phyloP scores from a whole-genome alignment of 2,113 vertebrate genomes.

The Felis catus region F.catus_Fca126_mat1.0 CM031420.1:82766501-82767000 shows the following conservation, averaged over 20 bases:
- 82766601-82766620: accelerated
- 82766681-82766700: neutral
- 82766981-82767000: neutral
- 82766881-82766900: conserved; percentile 62
- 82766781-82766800: neutral
- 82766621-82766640: neutral
- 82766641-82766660: neutral
- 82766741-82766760: neutral
- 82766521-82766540: neutral
- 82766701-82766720: neutral
- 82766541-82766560: neutral
- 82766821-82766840: neutral
- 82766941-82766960: neutral
- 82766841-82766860: neutral
- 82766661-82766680: neutral
- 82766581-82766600: neutral
- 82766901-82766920: conserved; percentile 61
- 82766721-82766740: neutral
- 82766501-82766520: neutral
- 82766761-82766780: neutral
- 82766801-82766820: neutral
- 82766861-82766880: conserved; percentile 45
- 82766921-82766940: conserved; percentile 10
- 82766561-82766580: neutral
- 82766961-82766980: neutral